phyloP scores from a whole-genome alignment of 2,797 vertebrate species.

The Typhlichthys eigenmanni region DNA sequence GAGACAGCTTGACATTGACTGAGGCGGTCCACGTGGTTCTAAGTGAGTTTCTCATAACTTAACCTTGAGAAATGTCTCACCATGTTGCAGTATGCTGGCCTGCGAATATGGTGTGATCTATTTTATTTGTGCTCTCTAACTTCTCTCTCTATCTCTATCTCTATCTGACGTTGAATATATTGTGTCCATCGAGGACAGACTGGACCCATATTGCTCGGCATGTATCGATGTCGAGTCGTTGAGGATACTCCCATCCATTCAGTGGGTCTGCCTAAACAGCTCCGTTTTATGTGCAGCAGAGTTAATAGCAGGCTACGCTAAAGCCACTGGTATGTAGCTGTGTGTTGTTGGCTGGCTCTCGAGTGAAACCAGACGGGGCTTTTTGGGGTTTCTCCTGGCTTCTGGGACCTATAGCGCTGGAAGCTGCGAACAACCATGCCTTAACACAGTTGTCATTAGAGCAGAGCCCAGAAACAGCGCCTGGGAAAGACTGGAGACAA shows the following conservation, averaged over 20 bases:
- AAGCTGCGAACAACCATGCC: constrained; percentile 53
- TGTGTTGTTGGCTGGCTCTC: constrained; percentile 37
- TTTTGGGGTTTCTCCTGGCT: constrained; percentile 35
- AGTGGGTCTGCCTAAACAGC: constrained; percentile 35
- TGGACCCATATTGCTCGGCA: constrained; percentile 37
- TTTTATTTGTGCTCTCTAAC: too few relatives aligned
- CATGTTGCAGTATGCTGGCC: not conserved
- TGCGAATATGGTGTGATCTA: too few relatives aligned
- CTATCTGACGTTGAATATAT: not conserved
- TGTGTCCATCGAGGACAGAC: not conserved
- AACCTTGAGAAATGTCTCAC: constrained; percentile 2
- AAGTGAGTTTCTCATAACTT: not conserved
- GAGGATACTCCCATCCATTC: constrained; percentile 37
- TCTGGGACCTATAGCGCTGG: constrained; percentile 47
- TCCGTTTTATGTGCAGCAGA: constrained; percentile 19
- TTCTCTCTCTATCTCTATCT: too few relatives aligned
- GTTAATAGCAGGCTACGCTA: constrained; percentile 66
- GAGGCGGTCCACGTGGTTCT: too few relatives aligned
- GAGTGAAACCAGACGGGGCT: constrained; percentile 16
- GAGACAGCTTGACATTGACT: too few relatives aligned
- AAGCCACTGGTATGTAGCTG: constrained; percentile 72
- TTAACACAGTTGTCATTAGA: constrained; percentile 68
- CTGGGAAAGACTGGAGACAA: constrained; percentile 57
- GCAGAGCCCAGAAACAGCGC: constrained; percentile 41
- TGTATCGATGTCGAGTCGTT: not conserved